Evolutionary conservation across 2,113 vertebrate species (phyloP).

Genomic region (Neolamprologus hecqui): DNA sequence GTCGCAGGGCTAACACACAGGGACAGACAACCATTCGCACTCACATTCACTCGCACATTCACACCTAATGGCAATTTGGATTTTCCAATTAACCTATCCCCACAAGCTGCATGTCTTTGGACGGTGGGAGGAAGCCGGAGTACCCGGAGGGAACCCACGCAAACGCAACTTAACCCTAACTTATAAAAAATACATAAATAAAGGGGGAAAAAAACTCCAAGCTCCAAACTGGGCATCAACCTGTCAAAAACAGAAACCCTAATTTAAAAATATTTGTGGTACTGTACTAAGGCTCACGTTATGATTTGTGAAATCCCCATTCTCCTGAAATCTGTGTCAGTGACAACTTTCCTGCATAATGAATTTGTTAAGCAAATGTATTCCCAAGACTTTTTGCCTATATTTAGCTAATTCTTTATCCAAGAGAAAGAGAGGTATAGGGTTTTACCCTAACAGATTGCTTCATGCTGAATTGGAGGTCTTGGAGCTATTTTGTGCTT

Average conservation of each 20-base stretch:
- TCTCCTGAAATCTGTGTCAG: conserved; percentile 42
- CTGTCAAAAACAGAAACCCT: neutral
- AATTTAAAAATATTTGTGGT: neutral
- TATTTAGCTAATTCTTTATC: conserved; percentile 41
- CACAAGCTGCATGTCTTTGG: too few species aligned
- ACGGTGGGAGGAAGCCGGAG: too few species aligned
- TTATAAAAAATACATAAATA: neutral
- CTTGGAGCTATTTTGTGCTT: conserved; percentile 15
- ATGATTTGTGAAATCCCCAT: neutral
- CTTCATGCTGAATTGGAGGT: neutral
- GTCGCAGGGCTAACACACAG: too few species aligned
- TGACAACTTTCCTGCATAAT: conserved; percentile 31
- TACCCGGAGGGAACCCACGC: too few species aligned
- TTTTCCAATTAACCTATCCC: too few species aligned
- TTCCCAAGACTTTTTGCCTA: conserved; percentile 13
- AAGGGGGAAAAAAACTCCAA: neutral
- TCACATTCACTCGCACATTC: too few species aligned
- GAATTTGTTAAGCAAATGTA: conserved; percentile 9
- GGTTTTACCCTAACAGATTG: conserved; percentile 1
- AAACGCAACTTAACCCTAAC: neutral
- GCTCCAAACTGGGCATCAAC: neutral
- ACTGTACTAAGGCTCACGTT: neutral
- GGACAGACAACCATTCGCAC: too few species aligned
- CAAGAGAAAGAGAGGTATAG: neutral
- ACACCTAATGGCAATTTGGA: too few species aligned